Base-by-base conservation (phyloP, 2,888 invertebrate species). In the Mantis religiosa region DNA sequence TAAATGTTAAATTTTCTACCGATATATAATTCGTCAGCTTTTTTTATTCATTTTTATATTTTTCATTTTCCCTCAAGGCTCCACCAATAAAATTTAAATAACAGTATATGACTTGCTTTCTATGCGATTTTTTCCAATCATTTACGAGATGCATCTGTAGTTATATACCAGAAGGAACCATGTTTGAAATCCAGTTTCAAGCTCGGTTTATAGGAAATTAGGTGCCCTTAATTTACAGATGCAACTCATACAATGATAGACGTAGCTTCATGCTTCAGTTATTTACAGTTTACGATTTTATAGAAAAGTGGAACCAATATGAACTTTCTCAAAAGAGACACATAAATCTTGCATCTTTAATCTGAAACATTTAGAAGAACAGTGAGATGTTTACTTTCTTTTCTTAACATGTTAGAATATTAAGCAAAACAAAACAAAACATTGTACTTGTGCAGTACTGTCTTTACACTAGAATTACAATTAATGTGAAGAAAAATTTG, bases 1-100 rank as follows among this genome's bases (percentile, higher is more conserved):
- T 84, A 87, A 87, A 87, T 82, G 83, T 89, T 86, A 84, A 71
- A 81, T 87, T 87, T 89, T 71, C 82, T 81, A 71, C 84, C 71
- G 81, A 88, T 88, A 86, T 87, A 89, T 84, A 83, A 71, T 87
- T 84, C 71, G 54, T 83, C 85, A 84, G 71, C 27, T 83, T 71
- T 85, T 25, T 47, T 54, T 47, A 28, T 83, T 71, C 14, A 82
- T 87, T 87, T 87, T 87, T 28, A 30, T 25, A 47, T 84, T 30
- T 88, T 84, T 27, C n/a, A 28, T 81, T 84, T 34, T 47, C 88
- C 71, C 81, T 71, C 87, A 83, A 27, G 85, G 81, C 86, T 86
- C 34, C 30, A 84, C 34, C 81, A 88, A 88, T 71, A 84, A 71
- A 81, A 84, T 88, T 27, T 82, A 47, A 12, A 47, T 85, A 30